These are phyloP conservation scores for Gnathonemus echidnorhynchus DNA, from an alignment of 2,113 vertebrate species.

Conservation along the genomic window DNA sequence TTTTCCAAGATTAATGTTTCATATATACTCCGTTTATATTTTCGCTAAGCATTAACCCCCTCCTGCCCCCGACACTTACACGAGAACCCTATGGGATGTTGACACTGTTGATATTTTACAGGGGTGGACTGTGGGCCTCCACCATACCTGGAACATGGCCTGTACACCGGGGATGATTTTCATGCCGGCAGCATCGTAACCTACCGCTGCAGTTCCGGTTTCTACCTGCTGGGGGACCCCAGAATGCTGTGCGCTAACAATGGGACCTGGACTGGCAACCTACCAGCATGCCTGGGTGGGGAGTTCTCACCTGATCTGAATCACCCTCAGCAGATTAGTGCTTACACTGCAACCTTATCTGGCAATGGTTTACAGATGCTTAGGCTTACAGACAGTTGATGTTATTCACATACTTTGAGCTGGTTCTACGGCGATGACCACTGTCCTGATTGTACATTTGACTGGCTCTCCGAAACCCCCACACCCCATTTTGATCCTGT, in stretches of 20 bases:
- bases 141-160: constrained; percentile 75
- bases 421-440: neutral
- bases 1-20: neutral
- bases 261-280: constrained; percentile 82
- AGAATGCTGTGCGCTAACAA: constrained; percentile 79
- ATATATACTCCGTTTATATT: neutral
- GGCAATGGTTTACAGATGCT: neutral
- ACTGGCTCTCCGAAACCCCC: neutral
- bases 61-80: neutral
- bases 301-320: too few species aligned
- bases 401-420: neutral
- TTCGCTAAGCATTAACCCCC: neutral
- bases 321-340: neutral
- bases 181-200: constrained; percentile 75
- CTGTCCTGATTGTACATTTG: neutral
- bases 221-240: constrained; percentile 85
- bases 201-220: constrained; percentile 84
- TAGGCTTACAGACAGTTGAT: neutral
- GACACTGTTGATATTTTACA: constrained; percentile 34
- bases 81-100: neutral
- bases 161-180: constrained; percentile 75
- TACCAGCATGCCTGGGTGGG: constrained; percentile 83
- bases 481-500: neutral
- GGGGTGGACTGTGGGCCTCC: constrained; percentile 86
- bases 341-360: neutral